phyloP scores from a whole-genome alignment of 1,140 invertebrate species.

The Ylistrum balloti region DNA sequence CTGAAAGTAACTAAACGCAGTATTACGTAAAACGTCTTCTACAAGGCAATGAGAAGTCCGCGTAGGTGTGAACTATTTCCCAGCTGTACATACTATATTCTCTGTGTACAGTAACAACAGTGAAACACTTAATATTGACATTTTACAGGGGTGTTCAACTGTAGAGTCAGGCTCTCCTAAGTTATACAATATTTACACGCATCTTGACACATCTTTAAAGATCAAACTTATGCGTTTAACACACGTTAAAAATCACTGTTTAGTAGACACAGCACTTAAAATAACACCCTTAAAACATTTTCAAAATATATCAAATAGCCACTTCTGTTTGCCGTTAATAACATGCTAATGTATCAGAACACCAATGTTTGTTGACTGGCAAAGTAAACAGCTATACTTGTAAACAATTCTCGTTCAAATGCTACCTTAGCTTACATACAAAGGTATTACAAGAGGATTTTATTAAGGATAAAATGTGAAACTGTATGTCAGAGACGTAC shows the following conservation, averaged over 20 bases:
- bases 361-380: not conserved
- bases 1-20: too few relatives aligned
- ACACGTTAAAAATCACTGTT: not conserved
- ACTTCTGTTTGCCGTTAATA: not conserved
- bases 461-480: not conserved
- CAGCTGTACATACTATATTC: not conserved
- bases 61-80: not conserved
- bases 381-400: not conserved
- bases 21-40: too few relatives aligned
- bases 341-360: not conserved
- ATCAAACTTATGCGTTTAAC: not conserved
- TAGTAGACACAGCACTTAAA: conserved; percentile 34
- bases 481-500: not conserved
- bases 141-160: not conserved
- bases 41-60: not conserved
- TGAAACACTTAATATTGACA: not conserved
- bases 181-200: not conserved
- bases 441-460: not conserved
- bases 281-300: not conserved
- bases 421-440: not conserved
- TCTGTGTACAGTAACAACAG: not conserved
- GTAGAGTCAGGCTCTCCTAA: not conserved
- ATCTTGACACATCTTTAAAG: conserved; percentile 34
- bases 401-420: not conserved
- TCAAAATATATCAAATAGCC: not conserved